Evolutionary conservation across 1,140 invertebrate genomes (phyloP), one percentile per base, ranked within the genome.

Genomic region (Tribolium castaneum): DNA sequence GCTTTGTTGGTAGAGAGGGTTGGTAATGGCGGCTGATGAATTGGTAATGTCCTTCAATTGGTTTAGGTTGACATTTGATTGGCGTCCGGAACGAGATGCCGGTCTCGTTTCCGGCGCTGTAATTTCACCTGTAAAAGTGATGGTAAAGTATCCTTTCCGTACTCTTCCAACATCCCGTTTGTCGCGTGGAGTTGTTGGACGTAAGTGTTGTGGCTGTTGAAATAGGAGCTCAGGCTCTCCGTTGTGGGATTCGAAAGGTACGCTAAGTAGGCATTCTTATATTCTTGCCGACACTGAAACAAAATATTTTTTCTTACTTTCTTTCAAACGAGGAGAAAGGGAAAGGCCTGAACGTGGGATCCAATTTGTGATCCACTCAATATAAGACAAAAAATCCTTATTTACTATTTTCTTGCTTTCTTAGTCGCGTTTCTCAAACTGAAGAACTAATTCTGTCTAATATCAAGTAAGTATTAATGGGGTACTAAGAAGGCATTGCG

Each of bases 181-280:
- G 96, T 96, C 35, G 96, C 95, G 80, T 95, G 93, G 78, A 99
- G 87, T 84, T 98, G 96, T 79, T 97, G 94, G 12, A 98, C 93
- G 88, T 98, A 98, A 52, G 92, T 92, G 87, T 98, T 99, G 89
- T 99, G 97, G 9, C 94, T 92, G 85, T 97, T 96, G 83, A 96
- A 92, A 87, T 98, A 97, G 45, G 91, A 90, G 34, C 93, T 93
- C 75, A 96, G 87, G 50, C 91, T 91, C 66, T 91, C 90, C 75
- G 91, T 91, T 77, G 89, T 92, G 84, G 91, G 89, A 82, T 86
- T 90, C 88, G 87, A 91, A 86, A 88, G 90, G 84, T 97, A 93
- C 52, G 91, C 90, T 76, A 93, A 88, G 85, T 96, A 96, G 35
- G 96, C 93, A 54, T 92, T 91, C 80, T 94, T 93, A 89, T 98